Percentiles rank a stretch among this genome's conserved stretches.
Evolutionary conservation across 2,113 vertebrate genomes (phyloP).

Genomic region (Daboia siamensis): DNA sequence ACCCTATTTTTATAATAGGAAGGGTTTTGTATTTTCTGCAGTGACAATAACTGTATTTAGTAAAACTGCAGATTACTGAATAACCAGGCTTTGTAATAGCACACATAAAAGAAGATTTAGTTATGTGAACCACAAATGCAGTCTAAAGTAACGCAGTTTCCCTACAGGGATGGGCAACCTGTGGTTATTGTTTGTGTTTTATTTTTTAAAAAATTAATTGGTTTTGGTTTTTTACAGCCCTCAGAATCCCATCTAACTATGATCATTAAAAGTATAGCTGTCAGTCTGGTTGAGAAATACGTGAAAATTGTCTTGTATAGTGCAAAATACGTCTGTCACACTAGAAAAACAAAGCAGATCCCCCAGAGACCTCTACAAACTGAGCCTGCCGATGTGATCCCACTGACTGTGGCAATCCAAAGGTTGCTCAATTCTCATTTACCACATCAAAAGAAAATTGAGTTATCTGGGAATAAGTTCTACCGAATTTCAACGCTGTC

Average conservation of each 20-base stretch:
- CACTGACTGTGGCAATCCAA: background rate
- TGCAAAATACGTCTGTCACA: background rate
- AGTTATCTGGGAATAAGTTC: background rate
- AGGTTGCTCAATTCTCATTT: background rate
- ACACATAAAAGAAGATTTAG: background rate
- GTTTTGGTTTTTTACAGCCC: background rate
- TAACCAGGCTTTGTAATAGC: background rate
- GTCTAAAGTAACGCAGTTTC: background rate
- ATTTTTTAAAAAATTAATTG: background rate
- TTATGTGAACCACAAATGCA: background rate
- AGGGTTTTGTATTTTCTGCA: background rate
- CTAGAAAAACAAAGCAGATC: background rate
- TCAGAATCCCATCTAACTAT: background rate
- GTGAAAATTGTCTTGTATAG: background rate
- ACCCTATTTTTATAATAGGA: background rate
- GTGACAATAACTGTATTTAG: background rate
- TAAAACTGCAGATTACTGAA: background rate
- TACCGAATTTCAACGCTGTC: background rate
- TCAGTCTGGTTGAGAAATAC: background rate
- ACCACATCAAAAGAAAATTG: background rate
- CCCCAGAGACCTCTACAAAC: background rate
- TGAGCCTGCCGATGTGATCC: background rate
- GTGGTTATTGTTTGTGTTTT: background rate
- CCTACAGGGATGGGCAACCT: background rate
- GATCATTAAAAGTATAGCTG: background rate